Base-by-base conservation (phyloP, 2,113 vertebrate species). In the Prunella fulvescens region DNA sequence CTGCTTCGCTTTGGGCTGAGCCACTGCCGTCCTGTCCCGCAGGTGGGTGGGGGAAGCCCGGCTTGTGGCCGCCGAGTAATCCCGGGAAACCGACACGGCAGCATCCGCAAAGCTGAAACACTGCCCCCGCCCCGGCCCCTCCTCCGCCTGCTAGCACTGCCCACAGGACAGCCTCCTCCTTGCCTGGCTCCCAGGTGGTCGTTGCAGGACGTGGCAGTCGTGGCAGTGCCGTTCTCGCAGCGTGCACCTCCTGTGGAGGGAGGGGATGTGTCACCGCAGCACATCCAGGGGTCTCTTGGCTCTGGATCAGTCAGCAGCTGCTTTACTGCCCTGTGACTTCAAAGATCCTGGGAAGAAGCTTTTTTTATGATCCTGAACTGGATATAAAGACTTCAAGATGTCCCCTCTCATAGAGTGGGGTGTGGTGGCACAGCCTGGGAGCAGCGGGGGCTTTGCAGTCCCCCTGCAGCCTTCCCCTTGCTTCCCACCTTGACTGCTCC, bases 1-100 rank as follows among this genome's bases (percentile, higher is more conserved):
- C 94, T 93, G 97, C 96, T 97, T 97, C 79, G 95, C 96, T 97
- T 97, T 81, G 92, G 95, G 96, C 95, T 96, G 96, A 96, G 93
- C 96, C 95, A 95, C 95, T 96, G 95, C 95, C 70, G 40, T 96
- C 96, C 96, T 73, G 86, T 97, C 95, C 95, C 92, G 35, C 97
- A 95, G 95, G 88, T 97, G 97, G 96, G 96, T 97, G 95, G 95
- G 96, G 95, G 95, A 97, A 95, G 67, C 74, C 95, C 44, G 22
- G 87, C 92, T 93, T 47, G 90, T 54, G 86, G 88, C 91, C 84
- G 86, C 73, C 14, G 24, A 84, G 62, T 50, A 35, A 54, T 31
- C 79, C 86, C 4, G 3, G 56, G 89, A 94, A 92, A 81, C 72
- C 58, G 1, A 79, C 92, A 85, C 25, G 44, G 92, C 90, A 77